Percentiles rank a stretch among this genome's conserved stretches.
Evolutionary conservation across 2,888 invertebrate species (phyloP).

Genomic region (Drosophila pseudotakahashii): DNA sequence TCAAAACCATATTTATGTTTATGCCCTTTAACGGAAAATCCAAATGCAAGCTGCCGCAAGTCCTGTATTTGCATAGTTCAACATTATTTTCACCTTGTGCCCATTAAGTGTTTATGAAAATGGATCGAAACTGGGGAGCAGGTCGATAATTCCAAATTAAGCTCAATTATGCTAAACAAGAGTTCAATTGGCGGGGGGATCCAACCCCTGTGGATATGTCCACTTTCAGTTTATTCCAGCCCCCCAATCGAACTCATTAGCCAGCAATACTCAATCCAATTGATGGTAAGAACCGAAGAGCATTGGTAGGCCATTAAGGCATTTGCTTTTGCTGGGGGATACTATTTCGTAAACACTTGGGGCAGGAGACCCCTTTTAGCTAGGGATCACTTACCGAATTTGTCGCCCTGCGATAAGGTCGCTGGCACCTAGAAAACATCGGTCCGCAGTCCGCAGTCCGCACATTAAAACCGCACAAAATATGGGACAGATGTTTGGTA

Average conservation of each 20-base stretch:
- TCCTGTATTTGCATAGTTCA: slow-evolving; percentile 11
- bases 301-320: slow-evolving; percentile 36
- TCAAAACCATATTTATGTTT: slow-evolving; percentile 1
- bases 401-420: slow-evolving; percentile 63
- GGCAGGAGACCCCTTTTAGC: slow-evolving; percentile 33
- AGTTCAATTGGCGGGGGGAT: slow-evolving; percentile 31
- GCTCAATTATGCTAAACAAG: slow-evolving; percentile 66
- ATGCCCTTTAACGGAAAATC: slow-evolving; percentile 45
- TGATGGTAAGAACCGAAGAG: slow-evolving; percentile 6
- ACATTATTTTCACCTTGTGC: slow-evolving; percentile 67
- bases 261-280: slow-evolving; percentile 25
- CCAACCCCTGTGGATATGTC: slow-evolving; percentile 15
- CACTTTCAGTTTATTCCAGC: neutral
- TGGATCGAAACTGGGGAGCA: slow-evolving; percentile 28
- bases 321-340: slow-evolving; percentile 44
- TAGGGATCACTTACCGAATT: slow-evolving; percentile 70
- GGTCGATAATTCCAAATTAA: slow-evolving; percentile 63
- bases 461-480: slow-evolving; percentile 75
- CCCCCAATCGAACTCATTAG: slow-evolving; percentile 42
- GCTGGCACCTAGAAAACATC: slow-evolving; percentile 31
- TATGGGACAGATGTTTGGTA: slow-evolving; percentile 75
- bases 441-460: slow-evolving; percentile 54
- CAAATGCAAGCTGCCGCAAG: slow-evolving; percentile 35
- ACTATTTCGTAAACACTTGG: slow-evolving; percentile 21
- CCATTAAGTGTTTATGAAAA: slow-evolving; percentile 67